Conservation (phyloP, 1,140 invertebrate genomes). For the Brachionus asplanchnoidis region DNA sequence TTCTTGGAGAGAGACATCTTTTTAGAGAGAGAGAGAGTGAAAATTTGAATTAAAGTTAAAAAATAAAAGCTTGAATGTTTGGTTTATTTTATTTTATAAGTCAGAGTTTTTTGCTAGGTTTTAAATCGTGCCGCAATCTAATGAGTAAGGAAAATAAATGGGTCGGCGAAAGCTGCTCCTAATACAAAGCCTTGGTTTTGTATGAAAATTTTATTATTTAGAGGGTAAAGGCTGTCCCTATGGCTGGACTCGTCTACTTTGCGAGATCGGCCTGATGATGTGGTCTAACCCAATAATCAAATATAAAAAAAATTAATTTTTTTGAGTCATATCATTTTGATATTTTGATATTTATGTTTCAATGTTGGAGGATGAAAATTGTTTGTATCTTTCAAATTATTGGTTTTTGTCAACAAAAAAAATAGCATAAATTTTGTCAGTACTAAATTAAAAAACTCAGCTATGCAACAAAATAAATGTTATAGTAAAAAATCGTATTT, state of each 20-base stretch:
- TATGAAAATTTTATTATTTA: neutral
- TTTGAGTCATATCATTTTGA: too few species aligned
- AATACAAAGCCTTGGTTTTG: neutral
- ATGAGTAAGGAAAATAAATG: conserved; percentile 33
- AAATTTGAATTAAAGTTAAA: neutral
- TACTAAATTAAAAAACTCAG: too few species aligned
- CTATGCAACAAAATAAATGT: too few species aligned
- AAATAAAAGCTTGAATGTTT: neutral
- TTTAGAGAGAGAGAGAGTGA: neutral
- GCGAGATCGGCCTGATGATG: conserved; percentile 5
- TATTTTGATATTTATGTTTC: too few species aligned
- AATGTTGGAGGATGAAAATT: too few species aligned
- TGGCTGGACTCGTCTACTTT: conserved; percentile 20
- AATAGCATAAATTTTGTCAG: too few species aligned
- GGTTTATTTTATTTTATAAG: neutral
- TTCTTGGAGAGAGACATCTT: neutral
- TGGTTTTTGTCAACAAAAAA: too few species aligned
- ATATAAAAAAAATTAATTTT: neutral
- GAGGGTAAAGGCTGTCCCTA: conserved; percentile 7
- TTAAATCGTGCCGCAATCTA: neutral
- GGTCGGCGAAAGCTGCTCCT: neutral
- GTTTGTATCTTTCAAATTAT: too few species aligned
- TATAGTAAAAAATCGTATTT: too few species aligned
- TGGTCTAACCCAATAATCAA: neutral
- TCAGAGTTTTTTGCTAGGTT: neutral